These are phyloP conservation scores for Dendrocopos noguchii DNA, from an alignment of 2,113 vertebrate species.

Conservation along the genomic window DNA sequence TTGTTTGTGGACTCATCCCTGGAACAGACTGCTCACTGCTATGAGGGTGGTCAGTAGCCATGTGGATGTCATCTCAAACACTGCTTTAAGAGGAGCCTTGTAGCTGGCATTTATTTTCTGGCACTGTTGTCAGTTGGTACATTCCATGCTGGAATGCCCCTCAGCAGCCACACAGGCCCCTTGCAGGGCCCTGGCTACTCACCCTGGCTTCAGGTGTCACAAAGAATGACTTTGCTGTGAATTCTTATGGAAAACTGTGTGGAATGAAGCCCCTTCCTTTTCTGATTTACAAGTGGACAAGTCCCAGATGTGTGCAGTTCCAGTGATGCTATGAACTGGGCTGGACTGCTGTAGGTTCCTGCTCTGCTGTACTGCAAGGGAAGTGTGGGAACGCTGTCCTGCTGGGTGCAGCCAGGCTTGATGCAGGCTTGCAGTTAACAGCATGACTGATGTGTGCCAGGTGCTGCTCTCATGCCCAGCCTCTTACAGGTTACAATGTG, in stretches of 20 bases:
- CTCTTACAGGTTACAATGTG: neutral
- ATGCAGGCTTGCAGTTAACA: neutral
- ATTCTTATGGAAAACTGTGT: rapidly evolving
- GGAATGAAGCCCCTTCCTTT: neutral
- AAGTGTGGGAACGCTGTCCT: neutral
- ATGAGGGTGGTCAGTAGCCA: neutral
- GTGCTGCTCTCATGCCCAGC: neutral
- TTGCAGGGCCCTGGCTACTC: neutral
- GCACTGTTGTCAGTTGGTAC: neutral
- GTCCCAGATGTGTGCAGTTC: neutral
- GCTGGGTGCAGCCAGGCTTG: neutral
- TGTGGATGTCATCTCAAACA: neutral
- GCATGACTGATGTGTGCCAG: rapidly evolving
- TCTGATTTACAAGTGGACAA: neutral
- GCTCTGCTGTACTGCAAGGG: rapidly evolving
- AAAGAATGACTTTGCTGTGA: rapidly evolving
- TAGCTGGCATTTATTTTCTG: neutral
- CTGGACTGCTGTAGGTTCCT: neutral
- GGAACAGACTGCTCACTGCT: neutral
- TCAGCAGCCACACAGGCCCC: rapidly evolving
- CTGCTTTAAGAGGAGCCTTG: neutral
- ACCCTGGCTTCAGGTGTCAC: neutral
- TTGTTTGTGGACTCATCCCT: neutral
- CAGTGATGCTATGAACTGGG: neutral
- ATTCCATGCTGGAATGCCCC: rapidly evolving